Percentiles rank a stretch among this genome's conserved stretches.
These are phyloP conservation scores for Sebastes oblongus DNA, from an alignment of 2,797 vertebrate genomes.

Conservation along the genomic window DNA sequence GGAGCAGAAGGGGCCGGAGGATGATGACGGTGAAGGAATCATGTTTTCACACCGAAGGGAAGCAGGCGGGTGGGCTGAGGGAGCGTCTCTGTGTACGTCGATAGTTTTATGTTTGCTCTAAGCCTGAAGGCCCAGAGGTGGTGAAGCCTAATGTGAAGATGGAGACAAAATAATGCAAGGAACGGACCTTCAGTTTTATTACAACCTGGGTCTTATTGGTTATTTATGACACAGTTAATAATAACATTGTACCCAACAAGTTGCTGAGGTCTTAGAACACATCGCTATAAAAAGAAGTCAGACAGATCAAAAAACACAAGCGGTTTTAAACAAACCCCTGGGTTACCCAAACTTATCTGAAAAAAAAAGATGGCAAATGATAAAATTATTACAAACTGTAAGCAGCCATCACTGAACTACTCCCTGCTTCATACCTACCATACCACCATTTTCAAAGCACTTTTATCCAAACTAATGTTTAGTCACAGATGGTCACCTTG, in stretches of 20 bases:
- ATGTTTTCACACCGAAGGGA: conserved; percentile 78
- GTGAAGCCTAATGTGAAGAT: conserved; percentile 79
- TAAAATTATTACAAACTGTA: not conserved
- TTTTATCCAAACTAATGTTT: not conserved
- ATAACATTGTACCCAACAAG: not conserved
- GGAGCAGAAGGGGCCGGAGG: conserved; percentile 76
- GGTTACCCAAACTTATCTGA: not conserved
- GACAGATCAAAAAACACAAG: not conserved
- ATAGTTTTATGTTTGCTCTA: conserved; percentile 34
- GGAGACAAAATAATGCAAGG: conserved; percentile 66
- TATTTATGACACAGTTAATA: not conserved
- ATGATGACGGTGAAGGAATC: conserved; percentile 81
- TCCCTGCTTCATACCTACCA: not conserved
- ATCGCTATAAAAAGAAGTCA: not conserved
- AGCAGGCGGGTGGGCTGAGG: conserved; percentile 48
- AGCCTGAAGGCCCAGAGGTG: conserved; percentile 63
- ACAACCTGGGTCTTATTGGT: not conserved
- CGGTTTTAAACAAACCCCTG: not conserved
- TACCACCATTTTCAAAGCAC: not conserved
- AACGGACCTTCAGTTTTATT: not conserved
- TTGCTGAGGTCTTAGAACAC: not conserved
- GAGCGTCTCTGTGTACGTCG: conserved; percentile 59
- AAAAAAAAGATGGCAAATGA: not conserved
- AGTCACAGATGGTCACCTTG: not conserved
- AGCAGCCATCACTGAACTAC: not conserved